A percentile compares a stretch with the other conserved stretches of the same genome.
phyloP scores from a whole-genome alignment of 2,113 vertebrate species.

The Eurypyga helias region DNA sequence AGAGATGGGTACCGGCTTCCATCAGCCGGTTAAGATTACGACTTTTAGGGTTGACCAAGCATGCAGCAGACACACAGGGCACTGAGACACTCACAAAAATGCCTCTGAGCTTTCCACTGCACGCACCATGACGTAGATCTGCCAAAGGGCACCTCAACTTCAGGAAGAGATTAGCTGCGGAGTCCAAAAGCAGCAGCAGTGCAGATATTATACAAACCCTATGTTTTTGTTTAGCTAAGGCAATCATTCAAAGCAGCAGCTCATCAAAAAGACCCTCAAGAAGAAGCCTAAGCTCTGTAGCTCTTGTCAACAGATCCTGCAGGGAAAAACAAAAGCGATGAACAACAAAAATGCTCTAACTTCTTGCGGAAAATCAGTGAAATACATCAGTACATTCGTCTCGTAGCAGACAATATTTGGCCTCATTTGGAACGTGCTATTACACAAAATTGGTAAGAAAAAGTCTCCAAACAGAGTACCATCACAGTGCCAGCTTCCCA shows the following conservation, averaged over 20 bases:
- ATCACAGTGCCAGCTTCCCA: background rate
- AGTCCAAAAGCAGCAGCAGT: background rate
- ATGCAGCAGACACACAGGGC: background rate
- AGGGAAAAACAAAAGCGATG: background rate
- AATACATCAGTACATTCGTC: background rate
- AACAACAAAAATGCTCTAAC: background rate
- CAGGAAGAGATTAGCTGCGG: background rate
- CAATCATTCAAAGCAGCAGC: constrained; percentile 11
- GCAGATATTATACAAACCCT: background rate
- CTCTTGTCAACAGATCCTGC: background rate
- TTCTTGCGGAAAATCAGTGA: background rate
- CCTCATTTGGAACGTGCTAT: background rate
- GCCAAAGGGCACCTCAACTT: background rate
- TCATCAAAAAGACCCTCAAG: background rate
- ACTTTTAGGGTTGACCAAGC: background rate
- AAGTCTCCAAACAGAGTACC: background rate
- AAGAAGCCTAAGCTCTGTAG: background rate
- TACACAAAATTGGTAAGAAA: background rate
- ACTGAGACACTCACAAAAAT: background rate
- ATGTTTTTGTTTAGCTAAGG: background rate
- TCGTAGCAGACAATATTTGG: background rate
- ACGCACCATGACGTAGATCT: background rate
- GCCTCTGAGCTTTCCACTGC: background rate
- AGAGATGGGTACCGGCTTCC: background rate
- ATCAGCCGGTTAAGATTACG: background rate